Percentiles rank a stretch among this genome's conserved stretches.
Evolutionary conservation across 2,113 vertebrate species (phyloP).

Genomic region (Podocnemis expansa): DNA sequence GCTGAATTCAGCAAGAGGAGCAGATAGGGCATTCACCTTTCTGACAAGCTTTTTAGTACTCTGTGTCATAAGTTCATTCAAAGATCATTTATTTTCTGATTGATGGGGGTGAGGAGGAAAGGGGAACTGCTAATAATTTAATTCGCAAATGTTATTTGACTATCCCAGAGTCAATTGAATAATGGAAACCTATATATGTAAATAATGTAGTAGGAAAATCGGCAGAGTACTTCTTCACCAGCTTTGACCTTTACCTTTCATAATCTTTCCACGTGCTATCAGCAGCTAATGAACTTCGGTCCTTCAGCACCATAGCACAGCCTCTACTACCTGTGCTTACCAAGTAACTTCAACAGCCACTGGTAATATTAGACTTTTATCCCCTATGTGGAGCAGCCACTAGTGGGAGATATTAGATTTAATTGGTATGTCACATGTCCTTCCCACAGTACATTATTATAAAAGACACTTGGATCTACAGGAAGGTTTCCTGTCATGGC

Average conservation of each 20-base stretch:
- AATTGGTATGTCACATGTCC: fast-evolving
- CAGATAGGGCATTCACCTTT: not conserved
- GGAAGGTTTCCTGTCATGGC: not conserved
- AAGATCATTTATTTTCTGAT: not conserved
- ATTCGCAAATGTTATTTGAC: not conserved
- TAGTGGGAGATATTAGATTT: not conserved
- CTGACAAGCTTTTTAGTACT: not conserved
- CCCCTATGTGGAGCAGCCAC: not conserved
- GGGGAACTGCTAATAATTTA: fast-evolving
- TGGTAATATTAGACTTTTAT: not conserved
- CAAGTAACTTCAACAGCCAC: not conserved
- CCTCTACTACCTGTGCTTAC: not conserved
- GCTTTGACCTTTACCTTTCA: not conserved
- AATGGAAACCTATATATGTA: not conserved
- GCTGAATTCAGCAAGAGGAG: not conserved
- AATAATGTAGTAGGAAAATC: fast-evolving
- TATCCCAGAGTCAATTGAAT: not conserved
- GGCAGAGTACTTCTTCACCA: not conserved
- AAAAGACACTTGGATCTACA: fast-evolving
- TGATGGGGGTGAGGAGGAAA: not conserved
- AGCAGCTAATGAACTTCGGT: not conserved
- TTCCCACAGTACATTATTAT: not conserved
- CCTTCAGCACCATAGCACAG: not conserved
- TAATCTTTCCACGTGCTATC: fast-evolving
- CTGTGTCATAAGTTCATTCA: not conserved